phyloP scores from a whole-genome alignment of 2,888 invertebrate genomes.

The Pachydiplax longipennis region DNA sequence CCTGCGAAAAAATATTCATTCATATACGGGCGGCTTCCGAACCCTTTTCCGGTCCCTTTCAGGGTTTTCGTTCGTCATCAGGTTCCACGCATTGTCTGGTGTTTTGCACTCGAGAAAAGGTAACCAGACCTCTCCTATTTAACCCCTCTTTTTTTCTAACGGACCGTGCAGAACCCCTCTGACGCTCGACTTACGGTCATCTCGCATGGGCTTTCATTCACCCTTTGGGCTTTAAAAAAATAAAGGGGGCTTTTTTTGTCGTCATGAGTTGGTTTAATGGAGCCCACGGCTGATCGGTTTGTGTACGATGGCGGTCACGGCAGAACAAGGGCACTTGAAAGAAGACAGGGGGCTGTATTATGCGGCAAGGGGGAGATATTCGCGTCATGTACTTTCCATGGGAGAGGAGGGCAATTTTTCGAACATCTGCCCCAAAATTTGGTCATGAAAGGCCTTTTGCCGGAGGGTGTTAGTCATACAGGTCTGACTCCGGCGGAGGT shows the following conservation, averaged over 20 bases:
- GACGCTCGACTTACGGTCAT: background rate
- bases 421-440: background rate
- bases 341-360: background rate
- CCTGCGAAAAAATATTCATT: constrained; percentile 10
- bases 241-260: background rate
- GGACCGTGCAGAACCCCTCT: background rate
- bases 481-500: too few species aligned
- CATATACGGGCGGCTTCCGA: constrained; percentile 11
- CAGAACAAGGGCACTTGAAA: constrained; percentile 13
- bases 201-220: background rate
- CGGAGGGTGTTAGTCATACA: background rate
- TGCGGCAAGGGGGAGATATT: background rate
- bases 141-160: background rate
- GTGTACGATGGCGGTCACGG: constrained; percentile 9
- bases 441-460: background rate
- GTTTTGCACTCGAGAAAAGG: background rate
- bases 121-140: background rate
- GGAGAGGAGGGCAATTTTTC: background rate
- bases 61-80: constrained; percentile 20
- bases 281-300: background rate
- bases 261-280: constrained; percentile 21
- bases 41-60: background rate
- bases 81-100: constrained; percentile 6
- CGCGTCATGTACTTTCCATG: background rate
- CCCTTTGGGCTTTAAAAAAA: background rate